phyloP scores from a whole-genome alignment of 1,140 invertebrate genomes.

The Arctopsyche grandis region DNA sequence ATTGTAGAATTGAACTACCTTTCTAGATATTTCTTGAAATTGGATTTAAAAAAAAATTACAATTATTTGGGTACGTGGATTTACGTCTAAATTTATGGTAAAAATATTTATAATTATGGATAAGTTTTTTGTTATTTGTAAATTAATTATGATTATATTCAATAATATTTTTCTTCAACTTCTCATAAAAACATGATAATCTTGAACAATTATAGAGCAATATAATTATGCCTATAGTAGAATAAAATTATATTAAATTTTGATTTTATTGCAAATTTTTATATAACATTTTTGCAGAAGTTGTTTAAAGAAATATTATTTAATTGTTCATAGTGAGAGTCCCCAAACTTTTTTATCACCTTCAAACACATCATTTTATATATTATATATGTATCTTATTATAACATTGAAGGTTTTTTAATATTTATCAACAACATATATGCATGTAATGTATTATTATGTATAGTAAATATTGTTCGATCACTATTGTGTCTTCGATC shows the following conservation, averaged over 20 bases:
- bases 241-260: neutral
- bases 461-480: slow-evolving; percentile 46
- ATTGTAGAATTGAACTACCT: no score
- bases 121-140: no score
- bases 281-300: neutral
- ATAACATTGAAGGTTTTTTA: slow-evolving; percentile 40
- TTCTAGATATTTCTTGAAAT: no score
- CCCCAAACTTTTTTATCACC: slow-evolving; percentile 36
- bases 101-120: no score
- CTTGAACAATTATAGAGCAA: slow-evolving; percentile 21
- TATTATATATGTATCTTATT: slow-evolving; percentile 31
- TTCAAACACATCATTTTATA: slow-evolving; percentile 50
- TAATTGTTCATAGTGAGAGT: slow-evolving; percentile 2
- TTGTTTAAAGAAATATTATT: neutral
- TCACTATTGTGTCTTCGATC: slow-evolving; percentile 48
- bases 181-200: neutral
- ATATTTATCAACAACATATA: slow-evolving; percentile 39
- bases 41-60: no score
- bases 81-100: no score
- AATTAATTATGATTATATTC: neutral
- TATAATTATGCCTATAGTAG: slow-evolving; percentile 16
- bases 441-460: slow-evolving; percentile 40
- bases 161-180: neutral
- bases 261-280: slow-evolving; percentile 20
- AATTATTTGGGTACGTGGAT: no score